Conservation (phyloP, 2,797 vertebrate species). For the Chiroxiphia lanceolata region DNA sequence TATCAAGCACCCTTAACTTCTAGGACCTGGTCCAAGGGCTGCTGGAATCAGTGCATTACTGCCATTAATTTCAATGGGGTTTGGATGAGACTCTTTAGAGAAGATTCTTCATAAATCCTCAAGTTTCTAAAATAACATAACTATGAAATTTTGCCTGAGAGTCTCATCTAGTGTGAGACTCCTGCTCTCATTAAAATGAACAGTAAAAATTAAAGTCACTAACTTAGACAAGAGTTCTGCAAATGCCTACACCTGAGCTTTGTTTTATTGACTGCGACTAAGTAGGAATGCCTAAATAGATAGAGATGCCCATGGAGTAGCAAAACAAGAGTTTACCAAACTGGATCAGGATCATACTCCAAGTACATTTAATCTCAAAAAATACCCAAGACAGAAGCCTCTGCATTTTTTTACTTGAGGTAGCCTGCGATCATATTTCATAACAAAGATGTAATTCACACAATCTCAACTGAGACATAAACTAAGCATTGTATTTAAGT, state of each 20-base stretch:
- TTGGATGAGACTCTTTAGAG: neutral
- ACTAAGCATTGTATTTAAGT: neutral
- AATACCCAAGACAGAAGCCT: neutral
- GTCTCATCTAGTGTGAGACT: neutral
- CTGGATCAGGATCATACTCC: neutral
- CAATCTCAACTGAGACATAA: neutral
- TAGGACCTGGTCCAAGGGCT: conserved; percentile 23
- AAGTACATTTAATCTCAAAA: neutral
- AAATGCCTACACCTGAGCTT: neutral
- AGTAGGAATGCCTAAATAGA: neutral
- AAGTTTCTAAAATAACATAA: neutral
- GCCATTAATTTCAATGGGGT: conserved; percentile 36
- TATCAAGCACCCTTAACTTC: conserved; percentile 22
- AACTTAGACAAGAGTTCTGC: neutral
- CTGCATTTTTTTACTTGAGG: neutral
- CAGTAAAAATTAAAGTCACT: neutral
- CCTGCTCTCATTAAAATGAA: neutral
- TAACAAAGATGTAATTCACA: neutral
- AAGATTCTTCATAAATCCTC: conserved; percentile 16
- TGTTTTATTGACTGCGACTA: neutral
- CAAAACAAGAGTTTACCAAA: neutral
- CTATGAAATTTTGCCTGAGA: neutral
- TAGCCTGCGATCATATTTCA: neutral
- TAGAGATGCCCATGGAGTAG: neutral
- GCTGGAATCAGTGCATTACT: conserved; percentile 31